These are phyloP conservation scores for Machimus atricapillus DNA, from an alignment of 2,888 invertebrate genomes.

Conservation along the genomic window DNA sequence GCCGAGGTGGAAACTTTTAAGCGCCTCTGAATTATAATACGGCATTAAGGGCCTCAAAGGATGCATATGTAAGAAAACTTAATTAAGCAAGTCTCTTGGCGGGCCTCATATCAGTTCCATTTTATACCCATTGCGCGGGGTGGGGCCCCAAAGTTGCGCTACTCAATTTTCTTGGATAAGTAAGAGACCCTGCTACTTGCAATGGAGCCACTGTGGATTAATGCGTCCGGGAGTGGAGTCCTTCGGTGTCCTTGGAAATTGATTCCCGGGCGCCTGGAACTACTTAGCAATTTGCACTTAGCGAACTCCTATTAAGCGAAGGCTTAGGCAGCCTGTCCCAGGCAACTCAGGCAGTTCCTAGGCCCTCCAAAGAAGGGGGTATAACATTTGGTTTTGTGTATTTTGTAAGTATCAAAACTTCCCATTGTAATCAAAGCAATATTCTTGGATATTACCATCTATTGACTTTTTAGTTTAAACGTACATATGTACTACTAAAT, in stretches of 20 bases:
- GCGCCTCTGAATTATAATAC: neutral
- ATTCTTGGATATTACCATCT: neutral
- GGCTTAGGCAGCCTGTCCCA: neutral
- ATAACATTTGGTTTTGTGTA: too few species aligned
- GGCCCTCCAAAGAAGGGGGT: too few species aligned
- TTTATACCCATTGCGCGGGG: neutral
- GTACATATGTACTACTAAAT: too few species aligned
- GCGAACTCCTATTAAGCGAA: neutral
- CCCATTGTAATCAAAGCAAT: neutral
- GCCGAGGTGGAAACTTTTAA: slow-evolving; percentile 1
- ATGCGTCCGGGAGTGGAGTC: neutral
- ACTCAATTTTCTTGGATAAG: neutral
- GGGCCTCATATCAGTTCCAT: neutral
- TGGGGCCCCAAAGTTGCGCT: neutral
- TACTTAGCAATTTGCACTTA: neutral
- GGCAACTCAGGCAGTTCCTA: neutral
- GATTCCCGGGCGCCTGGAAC: neutral
- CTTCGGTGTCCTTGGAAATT: neutral
- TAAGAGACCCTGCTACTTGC: neutral
- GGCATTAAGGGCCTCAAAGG: neutral
- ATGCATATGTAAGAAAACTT: slow-evolving; percentile 14
- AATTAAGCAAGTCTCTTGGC: neutral
- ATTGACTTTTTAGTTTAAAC: neutral
- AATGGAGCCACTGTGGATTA: neutral
- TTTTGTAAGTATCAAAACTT: neutral